Conservation (phyloP, 2,797 vertebrate genomes). For the Natrix natrix region DNA sequence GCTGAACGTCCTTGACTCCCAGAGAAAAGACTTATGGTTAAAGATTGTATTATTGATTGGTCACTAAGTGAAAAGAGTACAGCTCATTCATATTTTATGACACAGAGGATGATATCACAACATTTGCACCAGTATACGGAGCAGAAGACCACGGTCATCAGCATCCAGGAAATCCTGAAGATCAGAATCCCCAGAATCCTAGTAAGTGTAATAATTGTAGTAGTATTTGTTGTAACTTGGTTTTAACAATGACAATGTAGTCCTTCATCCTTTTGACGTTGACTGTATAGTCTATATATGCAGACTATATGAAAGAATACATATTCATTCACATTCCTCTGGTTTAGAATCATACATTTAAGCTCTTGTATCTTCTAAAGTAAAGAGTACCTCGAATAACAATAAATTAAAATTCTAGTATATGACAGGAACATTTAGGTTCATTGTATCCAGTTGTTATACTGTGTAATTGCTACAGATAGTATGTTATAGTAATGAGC, state of each 20-base stretch:
- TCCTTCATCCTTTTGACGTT: not conserved
- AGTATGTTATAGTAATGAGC: not conserved
- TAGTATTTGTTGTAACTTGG: constrained; percentile 6
- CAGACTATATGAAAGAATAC: not conserved
- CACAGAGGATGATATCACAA: constrained; percentile 34
- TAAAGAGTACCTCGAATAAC: not conserved
- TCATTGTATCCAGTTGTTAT: not conserved
- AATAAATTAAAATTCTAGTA: not conserved
- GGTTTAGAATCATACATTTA: not conserved
- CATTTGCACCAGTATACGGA: not conserved
- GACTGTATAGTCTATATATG: not conserved
- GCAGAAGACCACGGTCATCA: not conserved
- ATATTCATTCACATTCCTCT: not conserved
- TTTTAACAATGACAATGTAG: constrained; percentile 8
- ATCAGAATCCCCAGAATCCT: constrained; percentile 31
- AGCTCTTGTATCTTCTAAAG: not conserved
- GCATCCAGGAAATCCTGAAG: not conserved
- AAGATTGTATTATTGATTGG: not conserved
- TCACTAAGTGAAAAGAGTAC: constrained; percentile 5
- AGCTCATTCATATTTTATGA: constrained; percentile 33
- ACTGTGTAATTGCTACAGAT: not conserved
- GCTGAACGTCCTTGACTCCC: too few species aligned
- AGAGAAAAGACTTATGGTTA: not conserved
- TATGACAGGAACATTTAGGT: not conserved
- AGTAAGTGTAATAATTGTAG: constrained; percentile 52